Conservation (phyloP, 2,797 vertebrate genomes). For the Helicolenus hilgendorfi region DNA sequence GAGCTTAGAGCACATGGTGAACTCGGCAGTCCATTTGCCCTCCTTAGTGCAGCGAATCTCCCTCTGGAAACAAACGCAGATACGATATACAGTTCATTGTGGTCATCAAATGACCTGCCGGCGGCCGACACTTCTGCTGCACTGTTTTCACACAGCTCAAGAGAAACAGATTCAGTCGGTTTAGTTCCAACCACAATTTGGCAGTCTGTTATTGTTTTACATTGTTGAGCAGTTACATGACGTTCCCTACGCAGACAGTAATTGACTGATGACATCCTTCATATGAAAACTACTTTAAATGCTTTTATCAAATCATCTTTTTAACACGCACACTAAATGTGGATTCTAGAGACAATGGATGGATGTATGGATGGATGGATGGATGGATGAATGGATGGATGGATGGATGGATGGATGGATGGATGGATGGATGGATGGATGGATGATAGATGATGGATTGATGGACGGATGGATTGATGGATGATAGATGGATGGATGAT, state of each 20-base stretch:
- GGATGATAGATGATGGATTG: no score
- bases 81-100: neutral
- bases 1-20: slow-evolving; percentile 93
- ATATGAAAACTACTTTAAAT: rapidly evolving
- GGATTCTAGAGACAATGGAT: no score
- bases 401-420: no score
- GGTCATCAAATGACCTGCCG: neutral
- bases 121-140: neutral
- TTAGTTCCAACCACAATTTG: neutral
- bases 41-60: slow-evolving; percentile 94
- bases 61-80: slow-evolving; percentile 78
- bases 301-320: no score
- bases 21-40: slow-evolving; percentile 93
- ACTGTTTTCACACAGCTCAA: neutral
- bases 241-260: neutral
- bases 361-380: no score
- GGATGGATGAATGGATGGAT: no score
- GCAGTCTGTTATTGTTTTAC: neutral
- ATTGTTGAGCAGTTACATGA: neutral
- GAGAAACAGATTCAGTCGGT: neutral
- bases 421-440: no score
- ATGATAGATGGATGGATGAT: no score
- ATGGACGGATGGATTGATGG: no score
- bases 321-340: no score
- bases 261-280: neutral